Evolutionary conservation across 2,113 vertebrate species (phyloP).

Genomic region (Entomyzon cyanotis): DNA sequence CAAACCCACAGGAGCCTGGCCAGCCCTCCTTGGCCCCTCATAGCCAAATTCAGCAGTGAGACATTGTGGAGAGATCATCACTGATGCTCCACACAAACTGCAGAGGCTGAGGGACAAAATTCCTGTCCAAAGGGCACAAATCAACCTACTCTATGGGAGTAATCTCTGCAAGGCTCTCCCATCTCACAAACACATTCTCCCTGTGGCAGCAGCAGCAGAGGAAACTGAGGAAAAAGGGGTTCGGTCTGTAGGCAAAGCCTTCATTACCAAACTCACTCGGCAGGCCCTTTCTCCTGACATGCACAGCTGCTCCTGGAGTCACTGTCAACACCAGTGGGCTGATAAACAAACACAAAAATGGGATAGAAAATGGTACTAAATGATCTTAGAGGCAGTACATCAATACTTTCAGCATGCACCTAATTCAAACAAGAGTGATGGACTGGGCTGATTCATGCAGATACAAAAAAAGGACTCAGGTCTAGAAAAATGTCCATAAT

Average conservation of each 20-base stretch:
- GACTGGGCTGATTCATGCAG: slow-evolving; percentile 36
- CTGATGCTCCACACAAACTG: background rate
- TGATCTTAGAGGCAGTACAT: background rate
- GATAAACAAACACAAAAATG: slow-evolving; percentile 34
- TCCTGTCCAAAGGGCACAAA: background rate
- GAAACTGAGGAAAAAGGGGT: background rate
- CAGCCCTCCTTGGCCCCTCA: background rate
- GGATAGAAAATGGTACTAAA: slow-evolving; percentile 2
- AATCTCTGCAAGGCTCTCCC: background rate
- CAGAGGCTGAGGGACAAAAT: background rate
- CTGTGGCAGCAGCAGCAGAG: background rate
- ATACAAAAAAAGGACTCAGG: background rate
- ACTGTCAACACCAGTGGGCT: slow-evolving; percentile 16
- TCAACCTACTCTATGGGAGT: accelerated
- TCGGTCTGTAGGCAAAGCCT: background rate
- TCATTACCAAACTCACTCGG: background rate
- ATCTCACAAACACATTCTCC: background rate
- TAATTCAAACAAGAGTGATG: background rate
- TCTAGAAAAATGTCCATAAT: slow-evolving; percentile 22
- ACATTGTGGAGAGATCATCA: accelerated
- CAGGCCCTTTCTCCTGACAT: background rate
- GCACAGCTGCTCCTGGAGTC: slow-evolving; percentile 14
- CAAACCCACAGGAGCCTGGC: background rate
- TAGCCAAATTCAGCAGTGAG: background rate
- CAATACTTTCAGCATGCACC: background rate